These are phyloP conservation scores for Drosophila tanythrix DNA, from an alignment of 2,888 invertebrate genomes.

Conservation along the genomic window DNA sequence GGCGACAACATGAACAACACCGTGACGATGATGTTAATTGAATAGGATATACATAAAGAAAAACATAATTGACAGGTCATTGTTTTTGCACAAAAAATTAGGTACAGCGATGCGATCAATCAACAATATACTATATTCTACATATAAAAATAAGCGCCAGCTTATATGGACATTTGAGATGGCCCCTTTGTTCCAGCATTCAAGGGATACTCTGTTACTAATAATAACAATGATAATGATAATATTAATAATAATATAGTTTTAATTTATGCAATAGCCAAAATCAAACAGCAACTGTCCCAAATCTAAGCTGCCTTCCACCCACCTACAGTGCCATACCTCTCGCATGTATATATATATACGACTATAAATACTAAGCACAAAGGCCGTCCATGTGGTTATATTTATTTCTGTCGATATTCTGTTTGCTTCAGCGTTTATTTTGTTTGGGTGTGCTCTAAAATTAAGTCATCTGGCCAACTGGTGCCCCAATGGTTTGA, in stretches of 20 bases:
- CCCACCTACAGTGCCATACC: constrained; percentile 27
- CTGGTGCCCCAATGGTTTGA: constrained; percentile 9
- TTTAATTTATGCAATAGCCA: constrained; percentile 57
- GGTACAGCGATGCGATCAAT: background rate
- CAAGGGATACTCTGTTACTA: background rate
- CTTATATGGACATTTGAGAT: constrained; percentile 21
- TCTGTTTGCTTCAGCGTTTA: constrained; percentile 5
- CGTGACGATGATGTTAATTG: background rate
- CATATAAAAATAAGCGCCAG: background rate
- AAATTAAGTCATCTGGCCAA: constrained; percentile 39
- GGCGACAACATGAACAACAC: background rate
- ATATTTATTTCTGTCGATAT: constrained; percentile 32
- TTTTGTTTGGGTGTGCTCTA: constrained; percentile 22
- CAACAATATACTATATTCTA: background rate
- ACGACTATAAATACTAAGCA: constrained; percentile 43
- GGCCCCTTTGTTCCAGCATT: background rate
- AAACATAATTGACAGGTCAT: background rate
- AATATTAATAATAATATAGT: constrained; percentile 21
- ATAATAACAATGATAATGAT: background rate
- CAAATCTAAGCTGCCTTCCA: constrained; percentile 30
- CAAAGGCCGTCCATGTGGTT: constrained; percentile 60
- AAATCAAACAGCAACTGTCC: constrained; percentile 25
- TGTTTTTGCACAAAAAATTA: background rate
- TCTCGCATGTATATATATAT: constrained; percentile 14
- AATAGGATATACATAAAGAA: background rate